These are phyloP conservation scores for Hypomecis punctinalis DNA, from an alignment of 2,888 invertebrate species.

Conservation along the genomic window DNA sequence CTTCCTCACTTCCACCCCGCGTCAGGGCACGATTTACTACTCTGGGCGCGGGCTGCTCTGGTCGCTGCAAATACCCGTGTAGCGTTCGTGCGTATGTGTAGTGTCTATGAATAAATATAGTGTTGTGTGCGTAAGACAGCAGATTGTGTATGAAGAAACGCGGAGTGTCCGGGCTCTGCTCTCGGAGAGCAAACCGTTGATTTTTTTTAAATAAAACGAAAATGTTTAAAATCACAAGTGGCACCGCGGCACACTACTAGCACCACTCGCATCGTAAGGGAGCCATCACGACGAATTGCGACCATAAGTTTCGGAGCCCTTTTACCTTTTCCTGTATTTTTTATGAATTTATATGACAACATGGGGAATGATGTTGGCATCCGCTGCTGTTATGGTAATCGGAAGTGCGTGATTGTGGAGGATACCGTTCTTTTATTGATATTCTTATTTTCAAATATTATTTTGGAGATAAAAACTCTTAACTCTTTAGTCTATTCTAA, in stretches of 20 bases:
- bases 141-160: too few relatives aligned
- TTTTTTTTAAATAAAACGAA: too few relatives aligned
- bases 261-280: conserved; percentile 2
- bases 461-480: neutral
- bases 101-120: too few relatives aligned
- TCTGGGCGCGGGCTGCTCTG: too few relatives aligned
- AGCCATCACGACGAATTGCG: conserved; percentile 12
- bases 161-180: too few relatives aligned
- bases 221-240: neutral
- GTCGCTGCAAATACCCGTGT: too few relatives aligned
- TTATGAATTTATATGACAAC: conserved; percentile 14
- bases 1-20: too few relatives aligned
- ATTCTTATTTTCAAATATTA: neutral
- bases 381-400: conserved; percentile 7
- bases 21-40: too few relatives aligned
- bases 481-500: neutral
- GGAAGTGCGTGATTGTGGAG: neutral
- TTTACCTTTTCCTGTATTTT: conserved; percentile 17
- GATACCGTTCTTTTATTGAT: neutral
- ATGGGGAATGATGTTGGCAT: conserved; percentile 14
- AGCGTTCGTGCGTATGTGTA: too few relatives aligned
- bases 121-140: too few relatives aligned
- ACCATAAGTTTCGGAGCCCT: conserved; percentile 14
- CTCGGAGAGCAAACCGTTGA: too few relatives aligned
- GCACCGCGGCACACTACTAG: neutral